Conservation (phyloP, 2,888 invertebrate genomes). For the Leptopterna dolabrata region DNA sequence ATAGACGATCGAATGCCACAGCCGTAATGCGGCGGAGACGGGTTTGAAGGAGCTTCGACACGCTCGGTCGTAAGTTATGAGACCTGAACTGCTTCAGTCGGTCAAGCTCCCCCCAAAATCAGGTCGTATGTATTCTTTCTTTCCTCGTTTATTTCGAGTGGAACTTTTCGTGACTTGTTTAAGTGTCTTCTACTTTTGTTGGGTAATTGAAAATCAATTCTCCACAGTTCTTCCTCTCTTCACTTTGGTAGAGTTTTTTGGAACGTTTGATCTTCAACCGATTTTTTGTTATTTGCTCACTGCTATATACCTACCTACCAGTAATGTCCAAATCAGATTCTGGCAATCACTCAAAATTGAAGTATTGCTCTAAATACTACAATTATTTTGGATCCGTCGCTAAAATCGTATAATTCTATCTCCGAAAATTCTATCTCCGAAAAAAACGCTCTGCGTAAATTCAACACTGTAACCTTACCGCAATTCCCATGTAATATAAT, state of each 20-base stretch:
- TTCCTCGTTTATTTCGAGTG: neutral
- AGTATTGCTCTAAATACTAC: no score
- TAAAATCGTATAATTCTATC: no score
- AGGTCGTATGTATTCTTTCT: slow-evolving; percentile 15
- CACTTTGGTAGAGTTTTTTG: neutral
- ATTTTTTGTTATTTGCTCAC: no score
- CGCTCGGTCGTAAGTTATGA: neutral
- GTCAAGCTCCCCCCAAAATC: neutral
- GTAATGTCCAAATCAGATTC: no score
- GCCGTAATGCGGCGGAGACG: neutral
- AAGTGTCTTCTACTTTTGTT: neutral
- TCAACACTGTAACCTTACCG: no score
- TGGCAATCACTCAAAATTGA: no score
- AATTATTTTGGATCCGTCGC: no score
- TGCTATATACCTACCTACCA: no score
- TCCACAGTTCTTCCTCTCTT: neutral
- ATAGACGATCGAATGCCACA: neutral
- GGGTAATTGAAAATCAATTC: neutral
- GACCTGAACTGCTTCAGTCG: neutral
- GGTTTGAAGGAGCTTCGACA: neutral
- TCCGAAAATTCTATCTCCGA: no score
- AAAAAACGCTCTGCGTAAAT: no score
- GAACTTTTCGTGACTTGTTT: slow-evolving; percentile 12
- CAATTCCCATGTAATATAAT: no score
- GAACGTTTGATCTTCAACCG: neutral